Percentiles rank a stretch among this genome's conserved stretches.
These are phyloP conservation scores for Urocolius indicus DNA, from an alignment of 2,113 vertebrate genomes.

Conservation along the genomic window DNA sequence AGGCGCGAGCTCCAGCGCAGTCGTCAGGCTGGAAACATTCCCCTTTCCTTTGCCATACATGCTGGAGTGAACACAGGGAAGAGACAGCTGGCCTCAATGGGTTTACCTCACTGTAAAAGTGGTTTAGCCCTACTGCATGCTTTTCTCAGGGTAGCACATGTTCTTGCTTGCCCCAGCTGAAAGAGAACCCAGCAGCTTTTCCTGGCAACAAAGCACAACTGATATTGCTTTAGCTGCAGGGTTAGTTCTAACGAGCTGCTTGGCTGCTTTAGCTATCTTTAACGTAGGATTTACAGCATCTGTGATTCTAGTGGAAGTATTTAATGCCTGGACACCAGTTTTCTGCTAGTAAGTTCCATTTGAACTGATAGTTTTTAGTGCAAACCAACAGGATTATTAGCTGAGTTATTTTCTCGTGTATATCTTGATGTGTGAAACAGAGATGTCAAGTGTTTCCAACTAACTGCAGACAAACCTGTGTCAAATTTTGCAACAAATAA, in stretches of 20 bases:
- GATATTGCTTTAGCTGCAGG: conserved; percentile 13
- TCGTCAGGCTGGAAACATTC: accelerated
- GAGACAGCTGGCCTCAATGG: background rate
- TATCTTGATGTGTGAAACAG: background rate
- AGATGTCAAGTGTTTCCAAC: background rate
- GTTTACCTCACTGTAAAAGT: background rate
- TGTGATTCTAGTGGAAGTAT: background rate
- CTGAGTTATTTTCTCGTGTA: background rate
- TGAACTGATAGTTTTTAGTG: background rate
- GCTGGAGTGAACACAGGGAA: accelerated
- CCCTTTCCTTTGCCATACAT: background rate
- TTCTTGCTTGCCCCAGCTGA: background rate
- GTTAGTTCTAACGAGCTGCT: background rate
- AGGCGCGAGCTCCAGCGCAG: accelerated
- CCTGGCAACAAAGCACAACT: background rate
- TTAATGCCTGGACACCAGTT: conserved; percentile 20
- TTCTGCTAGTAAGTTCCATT: background rate
- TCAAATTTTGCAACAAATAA: background rate
- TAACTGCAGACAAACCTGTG: background rate
- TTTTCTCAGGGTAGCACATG: background rate
- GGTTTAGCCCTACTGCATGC: background rate
- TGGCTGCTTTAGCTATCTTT: background rate
- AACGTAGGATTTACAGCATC: background rate
- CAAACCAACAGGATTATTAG: background rate
- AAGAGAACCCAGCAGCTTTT: background rate